Evolutionary conservation across 2,888 invertebrate genomes (phyloP).

Genomic region (Malacosoma neustria): DNA sequence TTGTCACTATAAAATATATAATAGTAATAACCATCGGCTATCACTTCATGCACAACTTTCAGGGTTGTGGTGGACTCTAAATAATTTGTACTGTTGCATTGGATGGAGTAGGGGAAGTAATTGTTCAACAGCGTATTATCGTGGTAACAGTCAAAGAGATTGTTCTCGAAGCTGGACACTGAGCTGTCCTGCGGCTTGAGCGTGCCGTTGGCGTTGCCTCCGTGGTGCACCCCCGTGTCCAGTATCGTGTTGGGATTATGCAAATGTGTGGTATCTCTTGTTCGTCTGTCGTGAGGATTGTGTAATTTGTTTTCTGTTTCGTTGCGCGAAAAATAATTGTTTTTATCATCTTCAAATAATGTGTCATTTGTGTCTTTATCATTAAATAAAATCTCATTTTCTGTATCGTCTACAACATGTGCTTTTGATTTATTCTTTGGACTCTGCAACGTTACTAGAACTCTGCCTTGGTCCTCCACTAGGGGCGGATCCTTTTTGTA

Average conservation of each 20-base stretch:
- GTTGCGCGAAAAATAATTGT: neutral
- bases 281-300: slow-evolving; percentile 20
- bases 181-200: slow-evolving; percentile 76
- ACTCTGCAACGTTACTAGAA: slow-evolving; percentile 58
- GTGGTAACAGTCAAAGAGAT: slow-evolving; percentile 83
- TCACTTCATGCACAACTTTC: slow-evolving; percentile 81
- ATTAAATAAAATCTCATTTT: slow-evolving; percentile 9
- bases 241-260: slow-evolving; percentile 73
- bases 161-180: slow-evolving; percentile 89
- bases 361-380: slow-evolving; percentile 3
- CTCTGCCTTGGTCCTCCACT: slow-evolving; percentile 75
- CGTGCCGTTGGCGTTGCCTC: slow-evolving; percentile 81
- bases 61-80: slow-evolving; percentile 79
- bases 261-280: slow-evolving; percentile 42
- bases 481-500: slow-evolving; percentile 77
- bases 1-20: slow-evolving; percentile 93
- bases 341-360: slow-evolving; percentile 4
- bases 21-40: slow-evolving; percentile 88
- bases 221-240: slow-evolving; percentile 84
- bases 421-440: slow-evolving; percentile 21
- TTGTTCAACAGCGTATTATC: slow-evolving; percentile 83
- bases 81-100: slow-evolving; percentile 81
- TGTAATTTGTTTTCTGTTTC: neutral
- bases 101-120: slow-evolving; percentile 79
- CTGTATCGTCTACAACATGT: slow-evolving; percentile 5